Evolutionary conservation across 2,888 invertebrate species (phyloP).

Genomic region (Podotricha telesiphe): DNA sequence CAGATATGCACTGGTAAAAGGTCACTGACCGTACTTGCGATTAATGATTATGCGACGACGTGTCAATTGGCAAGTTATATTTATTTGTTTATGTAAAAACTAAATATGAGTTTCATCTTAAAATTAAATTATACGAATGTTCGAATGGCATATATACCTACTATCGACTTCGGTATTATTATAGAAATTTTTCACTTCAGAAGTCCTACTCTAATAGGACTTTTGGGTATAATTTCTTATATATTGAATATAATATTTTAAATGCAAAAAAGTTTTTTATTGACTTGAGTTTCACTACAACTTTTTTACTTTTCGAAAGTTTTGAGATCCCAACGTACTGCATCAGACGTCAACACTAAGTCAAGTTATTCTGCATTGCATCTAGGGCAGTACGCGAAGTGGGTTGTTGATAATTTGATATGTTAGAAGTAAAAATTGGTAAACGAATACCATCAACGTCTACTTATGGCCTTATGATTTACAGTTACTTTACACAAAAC

Average conservation of each 20-base stretch:
- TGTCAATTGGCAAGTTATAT: slow-evolving; percentile 26
- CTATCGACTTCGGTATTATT: no score
- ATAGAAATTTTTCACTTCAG: no score
- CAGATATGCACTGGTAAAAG: slow-evolving; percentile 35
- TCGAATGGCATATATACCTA: not conserved
- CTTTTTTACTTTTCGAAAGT: not conserved
- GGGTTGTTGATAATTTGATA: not conserved
- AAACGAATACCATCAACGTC: not conserved
- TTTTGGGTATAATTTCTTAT: no score
- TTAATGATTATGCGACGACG: slow-evolving; percentile 21
- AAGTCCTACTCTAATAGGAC: no score
- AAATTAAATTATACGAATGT: not conserved
- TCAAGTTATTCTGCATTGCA: not conserved
- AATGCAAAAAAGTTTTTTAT: no score
- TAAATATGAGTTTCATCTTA: not conserved
- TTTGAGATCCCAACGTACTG: not conserved
- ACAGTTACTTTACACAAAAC: not conserved
- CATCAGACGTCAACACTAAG: not conserved
- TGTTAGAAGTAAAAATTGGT: not conserved
- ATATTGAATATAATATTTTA: no score
- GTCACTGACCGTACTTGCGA: slow-evolving; percentile 36
- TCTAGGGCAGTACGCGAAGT: not conserved
- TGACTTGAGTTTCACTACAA: not conserved
- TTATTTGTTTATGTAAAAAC: not conserved
- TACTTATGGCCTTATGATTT: not conserved